These are phyloP conservation scores for Lysandra coridon DNA, from an alignment of 2,888 invertebrate genomes.

Conservation along the genomic window DNA sequence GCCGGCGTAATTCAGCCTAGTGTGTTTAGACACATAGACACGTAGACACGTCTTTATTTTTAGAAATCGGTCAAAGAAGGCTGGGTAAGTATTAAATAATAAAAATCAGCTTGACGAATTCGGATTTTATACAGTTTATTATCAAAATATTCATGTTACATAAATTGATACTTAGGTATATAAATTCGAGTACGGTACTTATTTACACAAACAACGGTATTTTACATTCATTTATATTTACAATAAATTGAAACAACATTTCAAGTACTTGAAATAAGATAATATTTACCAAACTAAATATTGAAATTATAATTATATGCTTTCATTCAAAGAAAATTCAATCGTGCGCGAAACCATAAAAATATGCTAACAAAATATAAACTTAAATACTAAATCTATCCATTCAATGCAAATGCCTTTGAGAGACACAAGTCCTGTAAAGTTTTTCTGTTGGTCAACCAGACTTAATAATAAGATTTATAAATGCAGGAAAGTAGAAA, in stretches of 20 bases:
- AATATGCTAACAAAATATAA: background rate
- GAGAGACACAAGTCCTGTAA: background rate
- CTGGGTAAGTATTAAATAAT: constrained; percentile 52
- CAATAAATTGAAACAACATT: background rate
- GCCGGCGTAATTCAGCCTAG: no score
- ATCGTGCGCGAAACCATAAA: no score
- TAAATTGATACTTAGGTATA: background rate
- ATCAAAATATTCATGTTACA: background rate
- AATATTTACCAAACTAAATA: no score
- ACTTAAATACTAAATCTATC: background rate
- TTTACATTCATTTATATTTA: background rate
- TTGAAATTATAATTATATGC: no score
- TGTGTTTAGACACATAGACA: no score
- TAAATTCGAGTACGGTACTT: background rate
- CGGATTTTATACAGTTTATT: constrained; percentile 47
- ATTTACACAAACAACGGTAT: background rate
- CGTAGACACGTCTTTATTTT: no score
- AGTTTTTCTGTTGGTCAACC: background rate
- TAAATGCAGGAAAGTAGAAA: no score
- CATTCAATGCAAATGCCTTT: no score
- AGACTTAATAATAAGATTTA: background rate
- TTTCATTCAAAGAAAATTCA: no score
- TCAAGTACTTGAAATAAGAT: background rate
- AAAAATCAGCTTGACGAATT: constrained; percentile 40
- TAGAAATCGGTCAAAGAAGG: constrained; percentile 68